Conservation (phyloP, 53 echinoderm and acorn worm genomes). For the Crossaster papposus region DNA sequence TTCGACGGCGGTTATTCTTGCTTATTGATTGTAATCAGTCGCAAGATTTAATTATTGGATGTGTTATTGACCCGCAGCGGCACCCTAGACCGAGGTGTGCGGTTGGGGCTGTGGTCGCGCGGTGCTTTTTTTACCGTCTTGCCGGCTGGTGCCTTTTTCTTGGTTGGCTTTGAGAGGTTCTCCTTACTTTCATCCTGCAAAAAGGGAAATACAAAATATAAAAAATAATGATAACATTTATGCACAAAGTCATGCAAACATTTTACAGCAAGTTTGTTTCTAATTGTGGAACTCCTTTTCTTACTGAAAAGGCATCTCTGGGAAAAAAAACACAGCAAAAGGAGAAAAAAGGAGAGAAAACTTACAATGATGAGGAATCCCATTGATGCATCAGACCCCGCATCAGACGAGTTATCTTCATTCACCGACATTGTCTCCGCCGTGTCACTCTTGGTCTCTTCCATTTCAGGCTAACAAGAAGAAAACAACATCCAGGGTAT, state of each 20-base stretch:
- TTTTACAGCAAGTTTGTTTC: no score
- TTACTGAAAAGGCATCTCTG: neutral
- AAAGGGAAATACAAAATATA: neutral
- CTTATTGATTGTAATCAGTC: neutral
- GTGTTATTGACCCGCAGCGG: constrained; percentile 39
- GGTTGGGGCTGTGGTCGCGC: constrained; percentile 23
- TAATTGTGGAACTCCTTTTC: neutral
- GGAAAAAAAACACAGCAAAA: neutral
- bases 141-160: constrained; percentile 27
- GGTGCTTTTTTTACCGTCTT: constrained; percentile 33
- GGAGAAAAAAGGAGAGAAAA: neutral
- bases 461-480: constrained; percentile 20
- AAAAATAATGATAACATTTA: neutral
- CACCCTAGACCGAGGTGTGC: constrained; percentile 21
- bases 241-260: no score
- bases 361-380: constrained; percentile 37
- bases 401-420: constrained; percentile 42
- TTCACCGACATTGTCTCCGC: constrained; percentile 46
- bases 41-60: neutral
- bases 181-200: constrained; percentile 48
- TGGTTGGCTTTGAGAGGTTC: constrained; percentile 32
- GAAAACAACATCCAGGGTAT: no score
- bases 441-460: constrained; percentile 17
- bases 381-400: constrained; percentile 24
- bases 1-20: neutral